Conservation (phyloP, 53 echinoderm and acorn worm species). For the Patiria pectinifera region DNA sequence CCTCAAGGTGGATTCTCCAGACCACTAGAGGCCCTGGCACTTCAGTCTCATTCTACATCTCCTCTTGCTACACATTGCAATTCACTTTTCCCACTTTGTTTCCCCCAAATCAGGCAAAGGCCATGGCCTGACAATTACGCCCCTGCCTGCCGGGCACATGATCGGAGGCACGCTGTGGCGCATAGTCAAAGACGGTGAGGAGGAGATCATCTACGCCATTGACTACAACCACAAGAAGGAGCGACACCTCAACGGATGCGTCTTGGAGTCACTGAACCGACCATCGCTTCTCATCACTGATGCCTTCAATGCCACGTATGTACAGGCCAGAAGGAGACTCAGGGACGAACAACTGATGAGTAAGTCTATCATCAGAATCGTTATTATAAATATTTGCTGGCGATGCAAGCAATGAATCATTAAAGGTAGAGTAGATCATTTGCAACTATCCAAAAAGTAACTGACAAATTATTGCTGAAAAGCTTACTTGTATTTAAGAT, state of each 20-base stretch:
- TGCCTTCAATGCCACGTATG: constrained; percentile 93
- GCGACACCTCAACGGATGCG: constrained; percentile 93
- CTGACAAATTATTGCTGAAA: no score
- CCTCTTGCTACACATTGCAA: neutral
- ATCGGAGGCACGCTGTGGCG: constrained; percentile 98
- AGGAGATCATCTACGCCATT: constrained; percentile 95
- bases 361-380: constrained; percentile 55
- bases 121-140: constrained; percentile 93
- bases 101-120: constrained; percentile 77
- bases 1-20: no score
- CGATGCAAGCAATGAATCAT: no score
- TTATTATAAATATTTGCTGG: no score
- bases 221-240: constrained; percentile 99
- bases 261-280: constrained; percentile 86
- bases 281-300: constrained; percentile 99
- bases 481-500: no score
- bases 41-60: neutral
- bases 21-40: no score
- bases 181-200: constrained; percentile 97
- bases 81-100: neutral
- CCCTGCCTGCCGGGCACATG: constrained; percentile 98
- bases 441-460: no score
- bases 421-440: no score
- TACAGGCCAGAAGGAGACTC: constrained; percentile 86
- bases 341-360: constrained; percentile 99